phyloP scores from a whole-genome alignment of 2,888 invertebrate species.

The Cybosia mesomella region DNA sequence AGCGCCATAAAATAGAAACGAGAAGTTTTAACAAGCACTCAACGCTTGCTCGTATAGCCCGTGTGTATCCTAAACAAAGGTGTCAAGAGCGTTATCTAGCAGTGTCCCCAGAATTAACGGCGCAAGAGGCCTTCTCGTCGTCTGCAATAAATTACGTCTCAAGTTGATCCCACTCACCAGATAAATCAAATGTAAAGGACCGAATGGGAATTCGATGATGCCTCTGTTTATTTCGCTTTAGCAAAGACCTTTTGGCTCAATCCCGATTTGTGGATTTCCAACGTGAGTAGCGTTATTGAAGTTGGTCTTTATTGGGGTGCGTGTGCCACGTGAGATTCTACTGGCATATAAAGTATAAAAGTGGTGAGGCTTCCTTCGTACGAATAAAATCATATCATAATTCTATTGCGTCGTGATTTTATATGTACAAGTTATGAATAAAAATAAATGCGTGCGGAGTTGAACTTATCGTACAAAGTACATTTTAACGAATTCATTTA shows the following conservation, averaged over 20 bases:
- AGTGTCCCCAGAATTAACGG: constrained; percentile 73
- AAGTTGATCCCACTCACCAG: constrained; percentile 75
- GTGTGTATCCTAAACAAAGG: constrained; percentile 63
- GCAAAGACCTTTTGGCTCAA: constrained; percentile 58
- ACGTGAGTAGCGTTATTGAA: constrained; percentile 61
- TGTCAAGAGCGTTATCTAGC: constrained; percentile 72
- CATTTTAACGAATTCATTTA: background rate
- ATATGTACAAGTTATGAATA: background rate
- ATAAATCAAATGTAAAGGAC: constrained; percentile 80
- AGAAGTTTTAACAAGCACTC: constrained; percentile 28
- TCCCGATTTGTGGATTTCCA: constrained; percentile 58
- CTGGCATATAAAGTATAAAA: constrained; percentile 33
- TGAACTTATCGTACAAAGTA: background rate
- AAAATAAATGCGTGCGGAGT: background rate
- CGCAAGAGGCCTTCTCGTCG: constrained; percentile 62
- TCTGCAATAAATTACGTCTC: constrained; percentile 75
- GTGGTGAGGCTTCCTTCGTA: constrained; percentile 15
- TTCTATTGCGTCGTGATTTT: background rate
- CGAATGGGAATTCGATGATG: constrained; percentile 77
- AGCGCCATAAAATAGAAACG: constrained; percentile 21
- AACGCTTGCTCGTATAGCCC: constrained; percentile 27
- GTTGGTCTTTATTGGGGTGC: constrained; percentile 54
- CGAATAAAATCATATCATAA: background rate
- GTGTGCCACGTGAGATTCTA: constrained; percentile 36
- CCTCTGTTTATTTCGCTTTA: constrained; percentile 67